These are phyloP conservation scores for Loriculus beryllinus DNA, from an alignment of 2,797 vertebrate species.

Conservation along the genomic window DNA sequence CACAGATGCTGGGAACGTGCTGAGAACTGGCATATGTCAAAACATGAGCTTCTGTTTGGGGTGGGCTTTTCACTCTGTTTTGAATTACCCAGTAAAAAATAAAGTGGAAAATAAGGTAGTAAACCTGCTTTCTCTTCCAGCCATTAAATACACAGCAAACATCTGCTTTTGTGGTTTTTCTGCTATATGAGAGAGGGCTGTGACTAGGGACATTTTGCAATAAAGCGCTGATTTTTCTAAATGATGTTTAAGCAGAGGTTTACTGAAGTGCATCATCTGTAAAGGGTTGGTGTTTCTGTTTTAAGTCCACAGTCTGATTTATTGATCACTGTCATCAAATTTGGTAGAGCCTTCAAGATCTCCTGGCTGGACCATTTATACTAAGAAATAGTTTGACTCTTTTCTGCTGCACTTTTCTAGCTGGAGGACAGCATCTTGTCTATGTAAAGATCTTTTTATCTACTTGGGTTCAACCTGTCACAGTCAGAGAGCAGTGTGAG, in stretches of 20 bases:
- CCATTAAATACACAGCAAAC: not conserved
- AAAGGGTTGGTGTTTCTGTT: not conserved
- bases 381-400: not conserved
- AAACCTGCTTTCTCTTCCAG: not conserved
- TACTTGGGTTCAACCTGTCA: not conserved
- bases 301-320: not conserved
- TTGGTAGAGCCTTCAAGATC: not conserved
- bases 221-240: not conserved
- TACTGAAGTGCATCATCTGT: not conserved
- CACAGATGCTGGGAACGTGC: constrained; percentile 6
- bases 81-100: not conserved
- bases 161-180: not conserved
- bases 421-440: not conserved
- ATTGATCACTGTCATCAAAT: not conserved
- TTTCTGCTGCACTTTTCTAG: not conserved
- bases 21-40: not conserved
- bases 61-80: not conserved
- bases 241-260: not conserved
- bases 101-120: not conserved
- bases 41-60: not conserved
- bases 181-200: not conserved
- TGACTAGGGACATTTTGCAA: not conserved
- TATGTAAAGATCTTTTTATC: not conserved
- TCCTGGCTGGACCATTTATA: not conserved
- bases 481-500: not conserved